Percentiles rank a stretch among this genome's conserved stretches.
Evolutionary conservation across 2,888 invertebrate genomes (phyloP).

Genomic region (Caenorhabditis sp.): DNA sequence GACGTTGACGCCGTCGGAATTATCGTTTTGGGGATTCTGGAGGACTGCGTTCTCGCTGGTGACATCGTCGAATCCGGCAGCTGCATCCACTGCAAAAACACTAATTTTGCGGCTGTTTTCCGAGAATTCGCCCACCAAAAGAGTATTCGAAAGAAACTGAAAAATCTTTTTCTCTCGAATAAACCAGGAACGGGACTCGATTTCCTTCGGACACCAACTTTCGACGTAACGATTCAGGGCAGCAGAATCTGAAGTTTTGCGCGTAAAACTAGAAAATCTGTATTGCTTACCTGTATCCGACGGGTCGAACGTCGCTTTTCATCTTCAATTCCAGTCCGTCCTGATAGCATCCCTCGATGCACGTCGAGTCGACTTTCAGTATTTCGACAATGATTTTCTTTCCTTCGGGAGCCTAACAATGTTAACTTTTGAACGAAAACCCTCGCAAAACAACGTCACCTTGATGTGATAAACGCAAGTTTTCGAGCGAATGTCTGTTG

Average conservation of each 20-base stretch:
- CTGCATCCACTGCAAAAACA: slow-evolving; percentile 17
- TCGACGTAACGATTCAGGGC: slow-evolving; percentile 51
- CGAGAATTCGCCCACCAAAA: slow-evolving; percentile 29
- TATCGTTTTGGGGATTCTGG: neutral
- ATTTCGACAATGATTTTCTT: slow-evolving; percentile 61
- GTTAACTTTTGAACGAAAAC: neutral
- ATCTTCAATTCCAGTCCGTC: slow-evolving; percentile 67
- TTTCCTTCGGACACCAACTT: slow-evolving; percentile 57
- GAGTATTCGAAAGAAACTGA: slow-evolving; percentile 64
- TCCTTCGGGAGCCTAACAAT: slow-evolving; percentile 58
- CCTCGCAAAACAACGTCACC: slow-evolving; percentile 27
- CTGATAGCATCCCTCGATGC: slow-evolving; percentile 67
- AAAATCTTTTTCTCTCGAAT: slow-evolving; percentile 50
- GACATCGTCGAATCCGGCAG: slow-evolving; percentile 24
- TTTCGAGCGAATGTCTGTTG: slow-evolving; percentile 48
- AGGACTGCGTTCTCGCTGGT: neutral
- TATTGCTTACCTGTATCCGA: slow-evolving; percentile 63
- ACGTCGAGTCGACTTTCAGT: slow-evolving; percentile 58
- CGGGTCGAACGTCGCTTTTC: slow-evolving; percentile 60
- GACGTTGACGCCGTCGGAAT: slow-evolving; percentile 28
- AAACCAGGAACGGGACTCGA: slow-evolving; percentile 61
- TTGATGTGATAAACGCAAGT: slow-evolving; percentile 64
- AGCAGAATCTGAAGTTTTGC: slow-evolving; percentile 66
- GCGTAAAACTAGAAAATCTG: too few species aligned
- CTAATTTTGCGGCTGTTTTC: neutral